These are phyloP conservation scores for Zenarchopterus dispar DNA, from an alignment of 2,797 vertebrate species.

Conservation along the genomic window DNA sequence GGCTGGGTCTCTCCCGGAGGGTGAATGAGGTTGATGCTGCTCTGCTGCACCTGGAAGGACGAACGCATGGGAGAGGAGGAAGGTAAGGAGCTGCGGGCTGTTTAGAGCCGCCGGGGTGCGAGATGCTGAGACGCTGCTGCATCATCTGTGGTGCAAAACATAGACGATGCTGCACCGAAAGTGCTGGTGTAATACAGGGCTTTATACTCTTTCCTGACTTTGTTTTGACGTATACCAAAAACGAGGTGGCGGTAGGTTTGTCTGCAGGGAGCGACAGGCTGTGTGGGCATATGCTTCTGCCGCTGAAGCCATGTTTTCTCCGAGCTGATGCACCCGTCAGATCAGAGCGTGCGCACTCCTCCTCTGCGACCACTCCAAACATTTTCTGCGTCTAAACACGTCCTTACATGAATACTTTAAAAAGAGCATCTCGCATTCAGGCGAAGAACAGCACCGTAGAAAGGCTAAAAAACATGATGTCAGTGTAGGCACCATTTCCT, in stretches of 20 bases:
- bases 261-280: constrained; percentile 37
- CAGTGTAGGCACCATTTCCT: too few relatives aligned
- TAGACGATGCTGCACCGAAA: constrained; percentile 9
- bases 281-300: constrained; percentile 23
- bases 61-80: constrained; percentile 98
- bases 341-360: constrained; percentile 5
- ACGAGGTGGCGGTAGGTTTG: neutral
- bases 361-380: neutral
- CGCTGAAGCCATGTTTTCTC: constrained; percentile 58
- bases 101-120: constrained; percentile 22
- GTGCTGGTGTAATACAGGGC: neutral
- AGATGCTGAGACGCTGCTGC: constrained; percentile 18
- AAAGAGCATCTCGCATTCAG: too few relatives aligned
- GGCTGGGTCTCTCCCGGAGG: constrained; percentile 72
- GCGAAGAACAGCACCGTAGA: too few relatives aligned
- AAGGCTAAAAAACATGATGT: too few relatives aligned
- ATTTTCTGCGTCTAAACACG: neutral
- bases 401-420: too few relatives aligned
- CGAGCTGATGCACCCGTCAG: constrained; percentile 26
- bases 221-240: neutral
- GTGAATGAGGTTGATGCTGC: constrained; percentile 98
- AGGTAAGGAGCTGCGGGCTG: constrained; percentile 78
- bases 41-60: constrained; percentile 97
- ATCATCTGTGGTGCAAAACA: constrained; percentile 6
- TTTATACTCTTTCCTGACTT: rapidly evolving